Evolutionary conservation across 2,113 vertebrate genomes (phyloP).

Genomic region (Zosterops pallidus): DNA sequence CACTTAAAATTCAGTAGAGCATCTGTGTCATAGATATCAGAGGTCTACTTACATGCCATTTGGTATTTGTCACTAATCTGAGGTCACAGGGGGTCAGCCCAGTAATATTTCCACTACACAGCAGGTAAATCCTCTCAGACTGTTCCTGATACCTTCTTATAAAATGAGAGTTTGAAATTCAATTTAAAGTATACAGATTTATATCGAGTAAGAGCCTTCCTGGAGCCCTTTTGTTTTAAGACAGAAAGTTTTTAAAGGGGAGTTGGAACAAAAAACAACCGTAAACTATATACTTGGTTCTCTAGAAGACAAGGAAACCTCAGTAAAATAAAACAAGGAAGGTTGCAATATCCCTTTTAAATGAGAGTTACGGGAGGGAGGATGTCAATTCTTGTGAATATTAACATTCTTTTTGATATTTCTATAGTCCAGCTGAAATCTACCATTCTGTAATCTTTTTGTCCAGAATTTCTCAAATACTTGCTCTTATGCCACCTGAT

Average conservation of each 20-base stretch:
- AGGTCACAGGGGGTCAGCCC: not conserved
- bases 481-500: not conserved
- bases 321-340: not conserved
- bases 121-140: not conserved
- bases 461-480: not conserved
- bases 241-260: not conserved
- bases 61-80: slow-evolving; percentile 10
- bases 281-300: not conserved
- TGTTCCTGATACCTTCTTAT: not conserved
- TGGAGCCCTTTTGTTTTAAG: not conserved
- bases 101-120: not conserved
- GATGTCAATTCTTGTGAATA: not conserved
- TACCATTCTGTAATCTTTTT: not conserved
- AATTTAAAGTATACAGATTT: not conserved
- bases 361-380: rapidly evolving
- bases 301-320: not conserved
- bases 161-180: not conserved
- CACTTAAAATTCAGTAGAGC: not conserved
- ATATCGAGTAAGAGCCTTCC: not conserved
- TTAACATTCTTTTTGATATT: not conserved
- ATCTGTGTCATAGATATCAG: not conserved
- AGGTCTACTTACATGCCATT: not conserved
- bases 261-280: not conserved
- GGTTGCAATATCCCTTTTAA: not conserved
- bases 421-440: not conserved